These are phyloP conservation scores for Antheraea assamensis DNA, from an alignment of 2,888 invertebrate genomes.

Conservation along the genomic window DNA sequence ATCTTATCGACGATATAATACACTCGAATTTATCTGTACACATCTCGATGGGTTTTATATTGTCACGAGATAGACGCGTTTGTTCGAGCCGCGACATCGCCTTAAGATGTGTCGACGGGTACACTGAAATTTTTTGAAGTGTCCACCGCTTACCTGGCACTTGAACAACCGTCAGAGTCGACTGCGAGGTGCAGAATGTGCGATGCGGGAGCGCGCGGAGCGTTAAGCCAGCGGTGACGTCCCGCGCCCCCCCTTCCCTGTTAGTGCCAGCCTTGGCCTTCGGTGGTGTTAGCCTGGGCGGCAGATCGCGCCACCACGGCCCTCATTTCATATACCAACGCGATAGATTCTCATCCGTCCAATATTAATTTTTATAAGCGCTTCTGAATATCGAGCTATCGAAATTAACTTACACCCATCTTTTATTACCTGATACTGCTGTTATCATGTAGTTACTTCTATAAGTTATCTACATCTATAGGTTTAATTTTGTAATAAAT, in stretches of 20 bases:
- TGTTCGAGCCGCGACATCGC: conserved; percentile 43
- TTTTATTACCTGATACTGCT: neutral
- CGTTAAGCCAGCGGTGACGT: conserved; percentile 72
- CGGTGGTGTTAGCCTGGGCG: conserved; percentile 60
- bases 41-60: conserved; percentile 62
- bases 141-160: conserved; percentile 80
- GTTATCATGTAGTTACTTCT: neutral
- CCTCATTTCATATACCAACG: conserved; percentile 39
- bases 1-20: conserved; percentile 58
- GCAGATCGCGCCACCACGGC: conserved; percentile 47
- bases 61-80: conserved; percentile 61
- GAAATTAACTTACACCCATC: neutral
- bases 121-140: conserved; percentile 52
- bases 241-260: conserved; percentile 61
- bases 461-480: too few species aligned
- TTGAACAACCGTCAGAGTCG: conserved; percentile 81
- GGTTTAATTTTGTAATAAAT: too few species aligned
- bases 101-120: conserved; percentile 37
- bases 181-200: conserved; percentile 83
- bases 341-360: neutral
- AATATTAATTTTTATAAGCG: neutral
- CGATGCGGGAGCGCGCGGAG: conserved; percentile 74
- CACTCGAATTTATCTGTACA: conserved; percentile 73
- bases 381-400: neutral
- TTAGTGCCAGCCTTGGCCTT: conserved; percentile 73